Conservation (phyloP, 2,113 vertebrate species). For the Psilopogon haemacephalus region DNA sequence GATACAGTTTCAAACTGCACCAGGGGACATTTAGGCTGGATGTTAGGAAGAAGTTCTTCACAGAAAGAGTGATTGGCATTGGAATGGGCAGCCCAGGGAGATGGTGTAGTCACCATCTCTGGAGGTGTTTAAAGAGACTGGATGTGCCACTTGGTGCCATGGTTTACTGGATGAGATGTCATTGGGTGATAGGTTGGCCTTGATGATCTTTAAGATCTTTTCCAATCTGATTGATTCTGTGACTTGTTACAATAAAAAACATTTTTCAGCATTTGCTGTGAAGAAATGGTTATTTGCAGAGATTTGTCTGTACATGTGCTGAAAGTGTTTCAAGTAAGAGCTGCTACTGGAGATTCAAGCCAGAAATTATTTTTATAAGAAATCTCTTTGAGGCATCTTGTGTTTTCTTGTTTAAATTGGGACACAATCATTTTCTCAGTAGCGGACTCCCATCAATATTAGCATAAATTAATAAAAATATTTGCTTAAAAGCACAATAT, state of each 20-base stretch:
- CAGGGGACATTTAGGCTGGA: too few relatives aligned
- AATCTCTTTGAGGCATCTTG: background rate
- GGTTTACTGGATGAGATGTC: too few relatives aligned
- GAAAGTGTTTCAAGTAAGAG: background rate
- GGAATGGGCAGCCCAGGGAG: too few relatives aligned
- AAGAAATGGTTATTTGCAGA: background rate
- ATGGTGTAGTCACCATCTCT: too few relatives aligned
- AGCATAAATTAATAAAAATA: background rate
- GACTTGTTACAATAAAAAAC: background rate
- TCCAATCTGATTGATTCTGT: background rate
- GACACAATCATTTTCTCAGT: background rate
- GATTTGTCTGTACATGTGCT: rapidly evolving
- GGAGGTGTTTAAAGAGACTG: too few relatives aligned
- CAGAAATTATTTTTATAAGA: background rate
- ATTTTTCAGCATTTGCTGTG: background rate
- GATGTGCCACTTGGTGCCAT: too few relatives aligned
- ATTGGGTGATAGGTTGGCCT: too few relatives aligned
- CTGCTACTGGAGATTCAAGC: background rate
- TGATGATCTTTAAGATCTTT: too few relatives aligned
- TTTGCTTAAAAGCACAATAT: background rate
- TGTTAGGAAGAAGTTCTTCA: too few relatives aligned
- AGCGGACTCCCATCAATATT: background rate
- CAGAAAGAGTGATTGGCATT: too few relatives aligned
- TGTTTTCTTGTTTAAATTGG: background rate
- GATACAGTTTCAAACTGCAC: too few relatives aligned